Evolutionary conservation across 2,113 vertebrate genomes (phyloP), one percentile per base, ranked within the genome.

Genomic region (Psettodes erumei): DNA sequence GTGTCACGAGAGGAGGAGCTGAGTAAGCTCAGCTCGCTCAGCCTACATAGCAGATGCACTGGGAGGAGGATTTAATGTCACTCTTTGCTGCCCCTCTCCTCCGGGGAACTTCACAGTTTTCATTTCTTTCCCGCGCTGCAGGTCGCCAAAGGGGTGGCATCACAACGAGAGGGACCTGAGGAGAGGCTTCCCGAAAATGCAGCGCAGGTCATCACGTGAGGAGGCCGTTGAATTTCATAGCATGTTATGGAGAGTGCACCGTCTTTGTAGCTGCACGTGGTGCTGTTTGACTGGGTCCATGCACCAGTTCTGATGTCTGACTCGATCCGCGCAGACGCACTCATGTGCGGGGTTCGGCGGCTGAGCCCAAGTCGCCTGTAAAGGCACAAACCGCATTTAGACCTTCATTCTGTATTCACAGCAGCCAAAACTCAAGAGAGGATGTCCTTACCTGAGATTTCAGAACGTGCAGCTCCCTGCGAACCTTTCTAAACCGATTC

Each of bases 1-100:
- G 75, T 88, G 75, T 94, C 91, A 38, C 72, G 92, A 62, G 93
- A 93, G 38, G 94, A 96, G 79, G 60, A 83, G 8, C 86, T 95
- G 15, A 95, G 93, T 64, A 93, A 84, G 71, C 86, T 75, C 8
- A 94, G 6, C 6, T 8, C n/a, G n/a, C n/a, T n/a, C 95, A 94
- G 89, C 61, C 55, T 93, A 95, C 69, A 95, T 93, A 92, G 88
- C 89, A 19, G 94, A 92, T 84, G 50, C 43, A 92, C 79, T 62
- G 92, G 93, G 94, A 95, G 16, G 61, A 56, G 50, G 53, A 21
- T 53, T 63, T 58, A 10, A 27, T 48, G 21, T 54, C 35, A 33
- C 0, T 27, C n/a, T 27, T 25, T 21, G 32, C 28, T 72, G 11
- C 23, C 55, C 58, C 50, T n/a, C 23, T 62, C 43, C 15, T 66